Percentiles rank a stretch among this genome's conserved stretches.
Evolutionary conservation across 2,113 vertebrate species (phyloP).

Genomic region (Rhea pennata): DNA sequence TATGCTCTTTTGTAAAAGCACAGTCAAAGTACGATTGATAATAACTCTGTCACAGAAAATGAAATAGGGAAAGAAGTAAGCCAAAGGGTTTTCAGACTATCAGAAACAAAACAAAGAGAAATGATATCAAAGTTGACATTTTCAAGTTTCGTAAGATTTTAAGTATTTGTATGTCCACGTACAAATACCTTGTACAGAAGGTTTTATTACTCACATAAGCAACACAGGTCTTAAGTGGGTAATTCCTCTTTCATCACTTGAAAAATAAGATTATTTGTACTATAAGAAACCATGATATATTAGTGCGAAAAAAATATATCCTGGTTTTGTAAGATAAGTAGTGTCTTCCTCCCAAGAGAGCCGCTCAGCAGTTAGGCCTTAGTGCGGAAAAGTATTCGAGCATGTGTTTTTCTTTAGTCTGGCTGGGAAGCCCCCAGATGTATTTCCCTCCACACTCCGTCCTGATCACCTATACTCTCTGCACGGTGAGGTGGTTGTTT

Average conservation of each 20-base stretch:
- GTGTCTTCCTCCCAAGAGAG: background rate
- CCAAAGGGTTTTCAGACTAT: background rate
- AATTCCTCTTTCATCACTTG: background rate
- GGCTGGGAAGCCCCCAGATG: rapidly evolving
- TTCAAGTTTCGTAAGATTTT: background rate
- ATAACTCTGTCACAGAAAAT: background rate
- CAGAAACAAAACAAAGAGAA: background rate
- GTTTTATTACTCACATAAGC: background rate
- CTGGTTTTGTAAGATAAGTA: background rate
- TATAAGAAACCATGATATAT: background rate
- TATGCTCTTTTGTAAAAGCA: background rate
- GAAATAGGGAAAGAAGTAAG: background rate
- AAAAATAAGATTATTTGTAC: background rate
- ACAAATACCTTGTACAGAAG: background rate
- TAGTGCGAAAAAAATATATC: background rate
- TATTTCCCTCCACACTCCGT: background rate
- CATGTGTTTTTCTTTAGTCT: background rate
- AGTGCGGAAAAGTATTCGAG: background rate
- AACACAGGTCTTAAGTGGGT: background rate
- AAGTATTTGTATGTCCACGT: background rate
- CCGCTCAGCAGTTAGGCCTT: background rate
- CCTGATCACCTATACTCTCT: background rate
- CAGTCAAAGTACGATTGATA: background rate
- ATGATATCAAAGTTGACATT: background rate
- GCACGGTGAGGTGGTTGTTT: background rate